These are phyloP conservation scores for Dinocampus coccinellae DNA, from an alignment of 2,888 invertebrate species.

Conservation along the genomic window DNA sequence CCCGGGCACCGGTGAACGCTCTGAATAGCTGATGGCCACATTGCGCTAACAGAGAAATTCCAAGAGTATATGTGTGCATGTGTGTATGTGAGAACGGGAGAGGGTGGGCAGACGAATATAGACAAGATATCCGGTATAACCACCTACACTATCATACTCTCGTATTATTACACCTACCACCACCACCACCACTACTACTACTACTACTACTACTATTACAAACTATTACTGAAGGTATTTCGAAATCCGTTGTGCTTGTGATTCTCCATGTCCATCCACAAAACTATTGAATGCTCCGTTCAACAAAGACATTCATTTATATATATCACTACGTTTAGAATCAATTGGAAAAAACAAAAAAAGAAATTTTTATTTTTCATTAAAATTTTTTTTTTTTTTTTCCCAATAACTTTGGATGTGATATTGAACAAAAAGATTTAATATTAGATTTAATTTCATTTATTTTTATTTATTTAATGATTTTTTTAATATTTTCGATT, in stretches of 20 bases:
- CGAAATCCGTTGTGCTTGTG: constrained; percentile 26
- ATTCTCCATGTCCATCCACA: constrained; percentile 14
- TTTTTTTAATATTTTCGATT: too few species aligned
- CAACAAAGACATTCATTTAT: not conserved
- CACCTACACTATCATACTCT: not conserved
- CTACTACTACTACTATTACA: too few species aligned
- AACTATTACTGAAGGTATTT: constrained; percentile 4
- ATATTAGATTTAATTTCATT: too few species aligned
- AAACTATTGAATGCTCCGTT: constrained; percentile 6
- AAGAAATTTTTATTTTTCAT: too few species aligned
- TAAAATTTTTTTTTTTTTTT: too few species aligned
- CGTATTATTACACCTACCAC: too few species aligned
- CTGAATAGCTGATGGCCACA: constrained; percentile 37
- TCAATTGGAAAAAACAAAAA: not conserved
- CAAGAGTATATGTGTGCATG: constrained; percentile 22
- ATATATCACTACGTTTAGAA: not conserved
- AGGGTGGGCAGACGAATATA: constrained; percentile 25
- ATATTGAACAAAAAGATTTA: too few species aligned
- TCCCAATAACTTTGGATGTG: too few species aligned
- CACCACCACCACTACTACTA: not conserved
- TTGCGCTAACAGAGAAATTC: constrained; percentile 26
- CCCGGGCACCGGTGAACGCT: constrained; percentile 36
- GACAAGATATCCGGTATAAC: constrained; percentile 38
- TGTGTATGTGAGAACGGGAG: too few species aligned
- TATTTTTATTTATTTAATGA: too few species aligned